Percentiles rank a stretch among this genome's conserved stretches.
phyloP scores from a whole-genome alignment of 1,140 invertebrate species.

The Hyles vespertilio region DNA sequence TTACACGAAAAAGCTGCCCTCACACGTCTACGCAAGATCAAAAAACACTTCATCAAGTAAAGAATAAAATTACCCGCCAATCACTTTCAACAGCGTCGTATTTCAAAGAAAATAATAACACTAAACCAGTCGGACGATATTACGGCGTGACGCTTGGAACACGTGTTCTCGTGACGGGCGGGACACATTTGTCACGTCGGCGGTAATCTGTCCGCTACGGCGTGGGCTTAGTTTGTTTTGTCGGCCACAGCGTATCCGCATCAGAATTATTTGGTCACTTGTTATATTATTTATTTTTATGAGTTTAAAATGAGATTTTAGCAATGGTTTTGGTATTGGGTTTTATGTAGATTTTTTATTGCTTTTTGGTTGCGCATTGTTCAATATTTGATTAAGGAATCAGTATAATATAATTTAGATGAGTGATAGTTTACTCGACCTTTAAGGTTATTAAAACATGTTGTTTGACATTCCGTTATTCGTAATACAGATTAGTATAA shows the following conservation, averaged over 20 bases:
- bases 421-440: too few relatives aligned
- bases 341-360: too few relatives aligned
- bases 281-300: background rate
- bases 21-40: too few relatives aligned
- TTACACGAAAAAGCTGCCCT: too few relatives aligned
- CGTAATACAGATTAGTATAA: too few relatives aligned
- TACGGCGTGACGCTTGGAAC: conserved; percentile 15
- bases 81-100: conserved; percentile 10
- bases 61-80: conserved; percentile 9
- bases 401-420: too few relatives aligned
- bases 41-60: background rate
- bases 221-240: conserved; percentile 1
- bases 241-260: background rate
- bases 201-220: conserved; percentile 13
- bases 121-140: conserved; percentile 16
- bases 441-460: too few relatives aligned
- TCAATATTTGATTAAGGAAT: too few relatives aligned
- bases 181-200: conserved; percentile 15
- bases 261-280: conserved; percentile 1
- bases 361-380: too few relatives aligned
- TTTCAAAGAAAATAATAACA: conserved; percentile 12
- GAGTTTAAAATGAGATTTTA: background rate
- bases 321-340: too few relatives aligned
- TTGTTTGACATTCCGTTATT: too few relatives aligned
- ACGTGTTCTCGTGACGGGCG: conserved; percentile 19